Evolutionary conservation across 2,888 invertebrate species (phyloP), one percentile per base, ranked within the genome.

Genomic region (Eristalis tenax): DNA sequence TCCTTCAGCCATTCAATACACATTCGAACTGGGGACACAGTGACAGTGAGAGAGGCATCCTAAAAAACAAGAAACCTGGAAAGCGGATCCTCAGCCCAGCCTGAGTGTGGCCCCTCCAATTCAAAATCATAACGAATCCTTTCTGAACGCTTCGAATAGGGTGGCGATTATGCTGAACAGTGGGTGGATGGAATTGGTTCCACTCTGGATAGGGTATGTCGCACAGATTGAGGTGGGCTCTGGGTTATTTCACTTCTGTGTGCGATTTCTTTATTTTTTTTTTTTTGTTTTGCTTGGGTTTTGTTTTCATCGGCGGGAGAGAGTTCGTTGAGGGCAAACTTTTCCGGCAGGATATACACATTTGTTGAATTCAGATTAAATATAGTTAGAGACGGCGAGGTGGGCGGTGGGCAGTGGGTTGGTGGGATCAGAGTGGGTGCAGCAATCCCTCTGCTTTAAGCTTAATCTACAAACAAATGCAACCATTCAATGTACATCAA

Each of bases 391-490:
- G 64, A 63, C 35, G 35, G 28, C 32, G 38, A 63, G 69, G 26
- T 28, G 35, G 71, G n/a, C 22, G 59, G 4, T 10, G 59, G 10
- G 8, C 32, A 6, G 32, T 4, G 32, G 32, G 32, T 32, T 5
- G 28, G 32, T 1, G 18, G 50, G 50, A 35, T 77, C 32, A 65
- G 38, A 57, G 64, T 76, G 69, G 57, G 71, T 80, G 81, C 81
- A 69, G 43, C 76, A 68, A 85, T 81, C 73, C 76, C 77, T 77
- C 77, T 81, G 81, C 71, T 69, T 78, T 85, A 82, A 85, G 85
- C 82, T 77, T 85, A 85, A 85, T 85, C 85, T 81, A 80, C 85
- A 85, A 85, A 85, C 77, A 85, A 83, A 85, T 85, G 85, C 85
- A 85, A 85, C 81, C 73, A 64, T 80, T 73, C 71, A 71, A 79